Evolutionary conservation across 2,888 invertebrate species (phyloP).

Genomic region (Cephalotes varians): DNA sequence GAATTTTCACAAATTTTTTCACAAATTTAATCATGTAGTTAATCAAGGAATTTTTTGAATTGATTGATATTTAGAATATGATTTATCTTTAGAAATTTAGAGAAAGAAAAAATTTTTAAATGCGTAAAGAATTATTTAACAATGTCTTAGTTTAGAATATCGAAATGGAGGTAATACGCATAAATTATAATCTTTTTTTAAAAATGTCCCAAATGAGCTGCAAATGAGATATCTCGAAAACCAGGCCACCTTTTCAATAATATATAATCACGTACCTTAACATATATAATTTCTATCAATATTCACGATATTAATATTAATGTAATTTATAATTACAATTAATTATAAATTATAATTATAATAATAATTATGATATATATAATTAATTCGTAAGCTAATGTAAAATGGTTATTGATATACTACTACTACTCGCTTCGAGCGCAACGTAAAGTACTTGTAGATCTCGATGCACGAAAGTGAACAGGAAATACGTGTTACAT

Average conservation of each 20-base stretch:
- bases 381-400: constrained; percentile 17
- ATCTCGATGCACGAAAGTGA: constrained; percentile 38
- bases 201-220: background rate
- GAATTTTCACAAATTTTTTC: background rate
- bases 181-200: background rate
- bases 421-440: background rate
- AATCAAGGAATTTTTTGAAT: background rate
- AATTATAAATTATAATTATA: constrained; percentile 17
- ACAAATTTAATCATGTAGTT: background rate
- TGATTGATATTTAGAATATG: background rate
- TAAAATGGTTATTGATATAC: background rate
- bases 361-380: constrained; percentile 14
- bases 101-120: background rate
- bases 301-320: constrained; percentile 36
- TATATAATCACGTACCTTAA: background rate
- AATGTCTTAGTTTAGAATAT: background rate
- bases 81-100: background rate
- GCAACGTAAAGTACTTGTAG: constrained; percentile 16
- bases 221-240: background rate
- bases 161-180: background rate
- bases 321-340: constrained; percentile 3
- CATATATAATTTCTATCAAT: background rate
- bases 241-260: background rate
- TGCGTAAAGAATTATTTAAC: background rate
- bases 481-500: constrained; percentile 12